A percentile compares a stretch with the other conserved stretches of the same genome.
phyloP scores from a whole-genome alignment of 2,113 vertebrate genomes.

The Stegastes partitus region DNA sequence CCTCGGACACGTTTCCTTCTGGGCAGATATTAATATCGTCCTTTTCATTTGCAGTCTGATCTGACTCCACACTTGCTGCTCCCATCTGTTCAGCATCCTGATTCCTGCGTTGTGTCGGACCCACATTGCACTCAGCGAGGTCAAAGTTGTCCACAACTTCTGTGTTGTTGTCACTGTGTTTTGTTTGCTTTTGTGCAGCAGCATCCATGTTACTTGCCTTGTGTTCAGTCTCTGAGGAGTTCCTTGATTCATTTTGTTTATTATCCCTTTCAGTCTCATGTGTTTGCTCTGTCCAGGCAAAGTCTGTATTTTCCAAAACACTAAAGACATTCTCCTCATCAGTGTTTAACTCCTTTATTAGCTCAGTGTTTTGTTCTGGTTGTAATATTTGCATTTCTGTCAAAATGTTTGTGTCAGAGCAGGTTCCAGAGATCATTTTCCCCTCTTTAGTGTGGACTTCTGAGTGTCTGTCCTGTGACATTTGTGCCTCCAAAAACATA shows the following conservation, averaged over 20 bases:
- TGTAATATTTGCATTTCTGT: constrained; percentile 4
- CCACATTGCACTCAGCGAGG: neutral
- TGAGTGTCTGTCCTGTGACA: neutral
- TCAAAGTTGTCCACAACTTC: neutral
- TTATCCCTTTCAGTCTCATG: constrained; percentile 5
- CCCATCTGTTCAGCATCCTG: constrained; percentile 9
- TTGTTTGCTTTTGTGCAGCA: neutral
- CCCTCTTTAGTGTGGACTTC: neutral
- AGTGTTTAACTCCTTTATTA: neutral
- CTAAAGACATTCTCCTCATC: neutral
- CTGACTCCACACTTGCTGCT: neutral
- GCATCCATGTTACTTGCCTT: neutral
- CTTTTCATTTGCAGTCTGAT: constrained; percentile 25
- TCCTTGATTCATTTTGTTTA: neutral
- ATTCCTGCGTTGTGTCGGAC: neutral
- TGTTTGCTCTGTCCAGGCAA: neutral
- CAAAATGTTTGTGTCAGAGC: constrained; percentile 7
- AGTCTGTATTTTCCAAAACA: neutral
- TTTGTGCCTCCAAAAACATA: constrained; percentile 17
- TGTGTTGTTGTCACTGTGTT: neutral
- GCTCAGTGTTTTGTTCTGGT: neutral
- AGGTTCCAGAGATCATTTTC: neutral
- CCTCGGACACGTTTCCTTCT: neutral
- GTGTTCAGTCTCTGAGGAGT: constrained; percentile 2
- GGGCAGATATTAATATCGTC: neutral